phyloP scores from a whole-genome alignment of 2,797 vertebrate genomes.

The Holocentrus rufus region DNA sequence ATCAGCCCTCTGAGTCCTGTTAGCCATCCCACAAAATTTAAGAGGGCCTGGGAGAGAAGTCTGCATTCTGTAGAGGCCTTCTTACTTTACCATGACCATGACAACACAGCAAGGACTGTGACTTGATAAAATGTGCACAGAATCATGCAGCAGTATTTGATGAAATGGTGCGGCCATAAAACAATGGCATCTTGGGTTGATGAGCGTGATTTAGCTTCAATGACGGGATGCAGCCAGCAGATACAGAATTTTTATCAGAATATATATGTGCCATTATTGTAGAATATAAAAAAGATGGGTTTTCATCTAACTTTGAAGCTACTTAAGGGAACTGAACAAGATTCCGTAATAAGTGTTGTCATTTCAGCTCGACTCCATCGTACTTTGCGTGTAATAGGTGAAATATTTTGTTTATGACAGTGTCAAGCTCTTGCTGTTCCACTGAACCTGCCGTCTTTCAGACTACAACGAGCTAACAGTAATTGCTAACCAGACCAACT shows the following conservation, averaged over 20 bases:
- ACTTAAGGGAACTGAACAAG: neutral
- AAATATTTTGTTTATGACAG: slow-evolving; percentile 23
- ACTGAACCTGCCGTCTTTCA: slow-evolving; percentile 28
- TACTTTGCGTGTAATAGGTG: no score
- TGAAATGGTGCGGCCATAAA: no score
- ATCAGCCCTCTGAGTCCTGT: no score
- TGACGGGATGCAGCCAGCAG: no score
- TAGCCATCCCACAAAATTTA: neutral
- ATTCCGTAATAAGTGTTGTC: slow-evolving; percentile 15
- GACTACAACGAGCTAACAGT: slow-evolving; percentile 30
- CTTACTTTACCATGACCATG: neutral
- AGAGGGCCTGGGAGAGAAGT: neutral
- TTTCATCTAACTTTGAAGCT: no score
- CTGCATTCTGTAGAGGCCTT: no score
- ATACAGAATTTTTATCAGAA: no score
- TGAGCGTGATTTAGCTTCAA: no score
- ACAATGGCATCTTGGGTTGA: no score
- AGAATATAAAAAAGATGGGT: no score
- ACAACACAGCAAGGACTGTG: slow-evolving; percentile 6
- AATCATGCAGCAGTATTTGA: no score
- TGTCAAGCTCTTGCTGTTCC: slow-evolving; percentile 30
- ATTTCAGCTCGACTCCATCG: slow-evolving; percentile 26
- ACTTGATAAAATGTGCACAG: neutral
- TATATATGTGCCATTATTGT: no score
- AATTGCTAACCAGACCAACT: slow-evolving; percentile 26